Conservation (phyloP, 2,113 vertebrate species). For the Bubo blakistoni region DNA sequence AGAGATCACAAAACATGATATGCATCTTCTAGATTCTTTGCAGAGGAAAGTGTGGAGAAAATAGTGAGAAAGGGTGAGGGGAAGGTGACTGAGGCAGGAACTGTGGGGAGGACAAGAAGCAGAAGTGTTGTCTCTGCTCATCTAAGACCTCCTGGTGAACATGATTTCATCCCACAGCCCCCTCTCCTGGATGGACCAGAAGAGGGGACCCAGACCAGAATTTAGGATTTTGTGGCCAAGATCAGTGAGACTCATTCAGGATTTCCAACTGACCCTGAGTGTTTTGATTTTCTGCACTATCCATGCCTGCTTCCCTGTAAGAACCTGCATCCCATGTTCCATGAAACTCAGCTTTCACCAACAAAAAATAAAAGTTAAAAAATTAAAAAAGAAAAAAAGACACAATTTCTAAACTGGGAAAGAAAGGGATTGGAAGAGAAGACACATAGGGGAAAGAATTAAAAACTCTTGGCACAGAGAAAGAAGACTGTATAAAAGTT, state of each 20-base stretch:
- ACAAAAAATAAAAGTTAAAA: not conserved
- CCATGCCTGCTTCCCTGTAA: not conserved
- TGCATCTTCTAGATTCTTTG: not conserved
- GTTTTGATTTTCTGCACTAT: not conserved
- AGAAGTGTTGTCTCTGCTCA: not conserved
- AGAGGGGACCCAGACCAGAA: not conserved
- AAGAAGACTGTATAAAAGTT: not conserved
- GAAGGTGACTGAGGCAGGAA: not conserved
- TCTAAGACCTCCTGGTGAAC: not conserved
- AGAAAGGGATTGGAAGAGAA: not conserved
- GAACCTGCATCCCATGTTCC: not conserved
- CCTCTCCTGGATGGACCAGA: not conserved
- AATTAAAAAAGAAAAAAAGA: not conserved
- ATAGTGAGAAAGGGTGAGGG: not conserved
- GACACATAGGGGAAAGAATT: not conserved
- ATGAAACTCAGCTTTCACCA: not conserved
- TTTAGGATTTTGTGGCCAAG: not conserved
- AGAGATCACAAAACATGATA: not conserved
- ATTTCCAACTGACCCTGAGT: not conserved
- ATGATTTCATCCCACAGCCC: not conserved
- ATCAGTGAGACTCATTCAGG: not conserved
- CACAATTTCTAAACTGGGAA: not conserved
- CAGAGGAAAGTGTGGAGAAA: not conserved
- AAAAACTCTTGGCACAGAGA: not conserved
- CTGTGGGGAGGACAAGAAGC: not conserved